Base-by-base conservation (phyloP, 2,797 vertebrate genomes). In the Gambelia wislizenii region DNA sequence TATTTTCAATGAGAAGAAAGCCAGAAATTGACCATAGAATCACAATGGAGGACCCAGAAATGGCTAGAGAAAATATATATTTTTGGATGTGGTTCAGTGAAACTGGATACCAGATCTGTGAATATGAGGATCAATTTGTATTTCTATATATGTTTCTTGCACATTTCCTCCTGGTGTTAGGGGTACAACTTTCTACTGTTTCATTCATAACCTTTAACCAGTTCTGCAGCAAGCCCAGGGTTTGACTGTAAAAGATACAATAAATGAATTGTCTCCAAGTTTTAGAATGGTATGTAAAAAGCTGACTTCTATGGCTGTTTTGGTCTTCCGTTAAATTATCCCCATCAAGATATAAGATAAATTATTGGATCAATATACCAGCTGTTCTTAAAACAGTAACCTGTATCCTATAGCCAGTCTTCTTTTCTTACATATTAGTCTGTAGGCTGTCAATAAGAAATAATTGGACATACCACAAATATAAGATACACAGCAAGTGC, bases 401-500 rank as follows among this genome's bases (percentile, higher is more conserved):
- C 61, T 39, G n/a, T 83, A 72, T 2, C 54, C 18, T 74, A 14
- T 9, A 86, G 67, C 33, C 0, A 77, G 22, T 56, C 36, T 78
- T 8, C 14, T 39, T 0, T 76, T 33, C 3, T 81, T 27, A 30
- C 27, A 1, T 47, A 87, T 83, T 88, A 84, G 2, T 54, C 85
- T 5, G 27, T 44, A 8, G 9, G 18, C 14, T 80, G 3, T 36
- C 25, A 74, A 22, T 85, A 87, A 84, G 6, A 42, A 92, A 18
- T 9, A 90, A 67, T 39, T 33, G 77, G 87, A 92, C 95, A 95
- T 95, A 99, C 99, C 98, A 92, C 99, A 99, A 92, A 99, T 98
- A 92, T 98, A 97, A n/a, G 98, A 97, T 80, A 98, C 93, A 54
- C 99, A 99, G 97, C 99, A 99, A 78, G 98, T 98, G 77, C 97